Percentiles rank a stretch among this genome's conserved stretches.
Conservation (phyloP, 1,140 invertebrate genomes). For the Acromyrmex heyeri region DNA sequence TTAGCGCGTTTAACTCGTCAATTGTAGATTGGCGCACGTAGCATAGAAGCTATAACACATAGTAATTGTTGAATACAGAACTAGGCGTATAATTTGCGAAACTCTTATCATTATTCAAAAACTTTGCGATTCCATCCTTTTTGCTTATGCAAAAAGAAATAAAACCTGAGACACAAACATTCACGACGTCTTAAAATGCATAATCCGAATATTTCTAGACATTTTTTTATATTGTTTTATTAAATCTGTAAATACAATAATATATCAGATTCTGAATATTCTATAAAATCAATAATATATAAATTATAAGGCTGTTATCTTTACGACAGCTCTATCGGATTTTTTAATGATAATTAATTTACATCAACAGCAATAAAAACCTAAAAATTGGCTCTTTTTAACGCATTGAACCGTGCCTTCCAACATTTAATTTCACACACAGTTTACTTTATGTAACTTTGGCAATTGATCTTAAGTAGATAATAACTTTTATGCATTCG, state of each 20-base stretch:
- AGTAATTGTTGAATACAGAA: slow-evolving; percentile 29
- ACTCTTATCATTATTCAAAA: background rate
- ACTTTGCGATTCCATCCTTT: background rate
- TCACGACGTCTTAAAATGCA: background rate
- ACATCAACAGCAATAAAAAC: background rate
- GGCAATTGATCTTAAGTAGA: background rate
- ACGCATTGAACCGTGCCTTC: background rate
- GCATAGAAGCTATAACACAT: background rate
- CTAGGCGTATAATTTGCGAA: slow-evolving; percentile 13
- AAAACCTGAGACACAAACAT: background rate
- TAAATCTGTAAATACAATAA: background rate
- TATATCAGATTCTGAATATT: background rate
- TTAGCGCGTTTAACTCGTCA: slow-evolving; percentile 38
- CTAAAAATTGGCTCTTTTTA: slow-evolving; percentile 1
- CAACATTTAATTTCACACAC: slow-evolving; percentile 27
- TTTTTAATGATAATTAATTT: background rate
- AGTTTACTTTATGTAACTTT: slow-evolving; percentile 4
- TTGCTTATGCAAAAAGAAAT: background rate
- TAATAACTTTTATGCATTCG: background rate
- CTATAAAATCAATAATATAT: background rate
- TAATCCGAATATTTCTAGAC: background rate
- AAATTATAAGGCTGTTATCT: background rate
- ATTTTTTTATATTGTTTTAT: background rate
- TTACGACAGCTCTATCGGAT: background rate
- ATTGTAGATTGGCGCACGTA: slow-evolving; percentile 32